phyloP scores from a whole-genome alignment of 2,888 invertebrate genomes.

The Melieria picta region DNA sequence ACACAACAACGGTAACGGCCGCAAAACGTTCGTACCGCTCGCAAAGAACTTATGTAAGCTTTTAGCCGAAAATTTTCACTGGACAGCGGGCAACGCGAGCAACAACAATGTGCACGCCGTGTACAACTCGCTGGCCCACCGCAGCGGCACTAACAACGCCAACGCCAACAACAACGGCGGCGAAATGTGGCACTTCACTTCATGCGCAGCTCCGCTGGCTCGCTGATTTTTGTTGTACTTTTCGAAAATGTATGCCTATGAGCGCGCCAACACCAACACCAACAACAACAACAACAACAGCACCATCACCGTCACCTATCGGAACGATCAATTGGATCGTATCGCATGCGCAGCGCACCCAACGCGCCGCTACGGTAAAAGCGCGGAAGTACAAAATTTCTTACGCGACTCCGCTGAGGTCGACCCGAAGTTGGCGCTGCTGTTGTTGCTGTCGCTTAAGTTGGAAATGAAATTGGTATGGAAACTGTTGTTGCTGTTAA shows the following conservation, averaged over 20 bases:
- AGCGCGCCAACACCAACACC: not conserved
- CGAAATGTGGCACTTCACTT: not conserved
- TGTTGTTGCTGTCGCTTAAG: not conserved
- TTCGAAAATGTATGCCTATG: not conserved
- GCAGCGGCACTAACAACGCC: too few species aligned
- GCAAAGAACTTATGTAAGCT: constrained; percentile 3
- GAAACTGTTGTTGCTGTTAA: too few species aligned
- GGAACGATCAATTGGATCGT: not conserved
- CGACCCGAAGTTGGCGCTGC: too few species aligned
- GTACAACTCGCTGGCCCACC: not conserved
- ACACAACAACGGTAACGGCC: not conserved
- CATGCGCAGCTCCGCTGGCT: not conserved
- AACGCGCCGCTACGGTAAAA: not conserved
- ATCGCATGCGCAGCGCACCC: not conserved
- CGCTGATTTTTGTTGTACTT: not conserved
- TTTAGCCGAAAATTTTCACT: not conserved
- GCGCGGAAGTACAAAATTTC: not conserved
- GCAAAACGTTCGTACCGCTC: not conserved
- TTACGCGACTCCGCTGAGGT: too few species aligned
- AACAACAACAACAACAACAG: not conserved
- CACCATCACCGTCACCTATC: not conserved
- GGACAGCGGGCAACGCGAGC: not conserved
- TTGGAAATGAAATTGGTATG: not conserved
- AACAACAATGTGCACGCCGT: not conserved
- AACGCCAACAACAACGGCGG: too few species aligned